Evolutionary conservation across 2,797 vertebrate genomes (phyloP).

Genomic region (Todus mexicanus): DNA sequence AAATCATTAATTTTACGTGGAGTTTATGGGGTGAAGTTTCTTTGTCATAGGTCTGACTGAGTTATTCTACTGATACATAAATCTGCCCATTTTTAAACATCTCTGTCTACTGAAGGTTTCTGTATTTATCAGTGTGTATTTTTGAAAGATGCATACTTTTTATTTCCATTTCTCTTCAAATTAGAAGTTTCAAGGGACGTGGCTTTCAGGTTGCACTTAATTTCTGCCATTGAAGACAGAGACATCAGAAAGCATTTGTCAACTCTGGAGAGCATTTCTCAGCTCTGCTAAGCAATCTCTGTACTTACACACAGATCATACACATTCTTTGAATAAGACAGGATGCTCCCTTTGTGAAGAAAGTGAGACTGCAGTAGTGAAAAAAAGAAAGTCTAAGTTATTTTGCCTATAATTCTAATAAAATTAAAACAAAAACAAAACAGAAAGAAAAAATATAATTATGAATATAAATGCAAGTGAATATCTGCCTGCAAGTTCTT

Average conservation of each 20-base stretch:
- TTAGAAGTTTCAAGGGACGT: not conserved
- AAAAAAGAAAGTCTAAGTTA: not conserved
- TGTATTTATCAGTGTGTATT: not conserved
- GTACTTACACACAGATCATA: not conserved
- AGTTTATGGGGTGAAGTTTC: not conserved
- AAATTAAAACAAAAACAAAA: not conserved
- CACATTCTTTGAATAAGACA: not conserved
- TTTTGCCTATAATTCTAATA: not conserved
- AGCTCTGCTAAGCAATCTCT: not conserved
- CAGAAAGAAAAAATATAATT: not conserved
- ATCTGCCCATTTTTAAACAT: not conserved
- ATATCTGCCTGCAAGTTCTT: not conserved
- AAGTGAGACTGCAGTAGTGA: not conserved
- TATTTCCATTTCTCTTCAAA: not conserved
- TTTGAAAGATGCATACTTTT: not conserved
- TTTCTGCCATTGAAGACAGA: not conserved
- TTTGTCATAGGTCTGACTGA: not conserved
- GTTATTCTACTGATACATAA: not conserved
- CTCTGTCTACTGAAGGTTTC: not conserved
- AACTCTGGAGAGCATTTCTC: not conserved
- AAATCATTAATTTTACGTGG: not conserved
- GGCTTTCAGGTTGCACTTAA: not conserved
- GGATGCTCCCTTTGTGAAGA: not conserved
- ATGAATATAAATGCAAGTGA: not conserved
- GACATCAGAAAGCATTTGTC: not conserved